A percentile compares a stretch with the other conserved stretches of the same genome.
These are phyloP conservation scores for Lamellibrachia columna DNA, from an alignment of 2,888 invertebrate species.

Conservation along the genomic window DNA sequence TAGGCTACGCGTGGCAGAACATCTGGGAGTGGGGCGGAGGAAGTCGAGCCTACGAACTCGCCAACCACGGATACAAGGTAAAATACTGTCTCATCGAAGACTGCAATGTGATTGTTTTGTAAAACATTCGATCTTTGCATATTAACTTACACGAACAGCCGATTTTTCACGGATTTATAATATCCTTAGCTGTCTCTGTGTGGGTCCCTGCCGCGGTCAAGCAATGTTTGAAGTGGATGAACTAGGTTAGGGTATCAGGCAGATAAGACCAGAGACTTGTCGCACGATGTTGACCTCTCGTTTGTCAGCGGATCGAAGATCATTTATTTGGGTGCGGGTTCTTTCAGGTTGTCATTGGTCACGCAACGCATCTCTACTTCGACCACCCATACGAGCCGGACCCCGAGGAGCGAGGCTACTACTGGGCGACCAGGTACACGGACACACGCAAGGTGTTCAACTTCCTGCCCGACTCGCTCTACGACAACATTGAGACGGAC, in stretches of 20 bases:
- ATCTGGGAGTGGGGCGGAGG: conserved; percentile 50
- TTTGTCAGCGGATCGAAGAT: too few relatives aligned
- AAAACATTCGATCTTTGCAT: not conserved
- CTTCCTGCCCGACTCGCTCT: not conserved
- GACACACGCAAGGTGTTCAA: conserved; percentile 36
- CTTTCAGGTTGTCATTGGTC: conserved; percentile 44
- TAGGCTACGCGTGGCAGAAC: conserved; percentile 50
- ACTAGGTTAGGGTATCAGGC: too few relatives aligned
- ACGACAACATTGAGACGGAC: not conserved
- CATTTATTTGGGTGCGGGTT: not conserved
- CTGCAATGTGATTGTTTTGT: not conserved
- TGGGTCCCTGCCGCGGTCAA: not conserved
- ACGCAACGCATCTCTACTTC: conserved; percentile 50
- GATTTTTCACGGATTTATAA: too few relatives aligned
- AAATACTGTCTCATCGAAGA: not conserved
- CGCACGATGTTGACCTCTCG: too few relatives aligned
- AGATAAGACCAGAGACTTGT: too few relatives aligned
- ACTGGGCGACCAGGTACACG: conserved; percentile 52
- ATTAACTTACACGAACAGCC: not conserved
- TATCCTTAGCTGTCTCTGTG: too few relatives aligned
- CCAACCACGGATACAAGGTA: conserved; percentile 58
- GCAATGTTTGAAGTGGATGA: too few relatives aligned
- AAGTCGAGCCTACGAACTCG: conserved; percentile 50
- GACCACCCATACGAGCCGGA: conserved; percentile 55
- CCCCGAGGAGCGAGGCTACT: conserved; percentile 50